Percentiles rank a stretch among this genome's conserved stretches.
These are phyloP conservation scores for Strigamia maritima DNA, from an alignment of 2,888 invertebrate genomes.

Conservation along the genomic window DNA sequence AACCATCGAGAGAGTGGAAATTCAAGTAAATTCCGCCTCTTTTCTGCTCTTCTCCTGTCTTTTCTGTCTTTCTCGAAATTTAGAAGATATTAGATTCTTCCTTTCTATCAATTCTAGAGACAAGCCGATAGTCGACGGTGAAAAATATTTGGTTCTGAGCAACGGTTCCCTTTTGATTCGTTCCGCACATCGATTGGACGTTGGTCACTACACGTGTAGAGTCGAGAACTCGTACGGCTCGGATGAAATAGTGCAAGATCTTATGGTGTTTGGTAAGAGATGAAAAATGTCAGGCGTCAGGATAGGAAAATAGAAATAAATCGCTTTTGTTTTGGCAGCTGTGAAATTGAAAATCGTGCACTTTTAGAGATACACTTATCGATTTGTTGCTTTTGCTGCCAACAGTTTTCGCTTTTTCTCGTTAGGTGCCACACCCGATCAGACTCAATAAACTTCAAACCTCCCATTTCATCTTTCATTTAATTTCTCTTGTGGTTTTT, in stretches of 20 bases:
- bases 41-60: not conserved
- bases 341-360: not conserved
- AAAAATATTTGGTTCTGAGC: not conserved
- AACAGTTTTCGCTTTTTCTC: not conserved
- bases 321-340: not conserved
- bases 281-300: not conserved
- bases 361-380: not conserved
- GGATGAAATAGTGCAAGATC: slow-evolving; percentile 41
- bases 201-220: slow-evolving; percentile 39
- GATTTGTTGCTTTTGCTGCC: not conserved
- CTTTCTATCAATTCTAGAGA: slow-evolving; percentile 16
- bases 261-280: slow-evolving; percentile 40
- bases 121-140: not conserved
- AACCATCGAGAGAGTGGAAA: slow-evolving; percentile 37
- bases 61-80: too few species aligned
- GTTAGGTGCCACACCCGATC: not conserved
- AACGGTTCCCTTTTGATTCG: slow-evolving; percentile 41
- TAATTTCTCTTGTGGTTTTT: not conserved
- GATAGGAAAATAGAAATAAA: not conserved
- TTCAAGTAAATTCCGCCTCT: slow-evolving; percentile 15
- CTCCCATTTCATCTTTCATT: too few species aligned
- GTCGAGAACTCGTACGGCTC: slow-evolving; percentile 41
- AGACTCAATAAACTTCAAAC: not conserved
- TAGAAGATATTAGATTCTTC: too few species aligned
- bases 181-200: slow-evolving; percentile 40